Conservation (phyloP, 2,797 vertebrate genomes). For the Nannoperca obscura region DNA sequence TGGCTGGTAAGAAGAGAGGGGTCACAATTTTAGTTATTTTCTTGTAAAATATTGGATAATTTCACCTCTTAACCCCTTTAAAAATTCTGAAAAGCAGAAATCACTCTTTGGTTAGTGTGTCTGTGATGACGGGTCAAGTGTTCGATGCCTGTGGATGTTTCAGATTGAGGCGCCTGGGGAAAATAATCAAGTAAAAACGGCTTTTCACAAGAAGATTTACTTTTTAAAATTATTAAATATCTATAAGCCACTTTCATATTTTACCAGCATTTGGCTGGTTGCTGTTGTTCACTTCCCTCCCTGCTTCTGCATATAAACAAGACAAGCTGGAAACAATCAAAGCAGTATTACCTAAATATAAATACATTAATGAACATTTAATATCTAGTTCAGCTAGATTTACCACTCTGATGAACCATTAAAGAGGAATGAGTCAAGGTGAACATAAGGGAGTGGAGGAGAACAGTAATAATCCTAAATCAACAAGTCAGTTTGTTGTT, state of each 20-base stretch:
- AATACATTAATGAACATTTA: background rate
- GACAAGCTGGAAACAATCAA: background rate
- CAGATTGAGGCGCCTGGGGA: background rate
- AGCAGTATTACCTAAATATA: background rate
- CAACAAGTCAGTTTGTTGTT: conserved; percentile 12
- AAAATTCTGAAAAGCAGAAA: background rate
- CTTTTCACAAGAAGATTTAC: too few species aligned
- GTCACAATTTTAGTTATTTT: background rate
- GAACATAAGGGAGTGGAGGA: conserved; percentile 49
- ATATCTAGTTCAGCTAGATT: conserved; percentile 40
- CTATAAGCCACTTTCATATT: too few species aligned
- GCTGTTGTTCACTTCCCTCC: too few species aligned
- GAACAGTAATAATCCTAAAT: conserved; percentile 5
- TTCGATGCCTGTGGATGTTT: background rate
- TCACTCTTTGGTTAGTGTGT: too few species aligned
- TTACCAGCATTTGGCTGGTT: too few species aligned
- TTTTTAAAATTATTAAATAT: too few species aligned
- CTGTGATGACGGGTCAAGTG: background rate
- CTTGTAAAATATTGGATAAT: background rate
- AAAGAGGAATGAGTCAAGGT: conserved; percentile 38
- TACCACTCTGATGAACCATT: conserved; percentile 28
- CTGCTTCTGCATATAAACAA: background rate
- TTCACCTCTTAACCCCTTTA: background rate
- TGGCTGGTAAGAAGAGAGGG: too few species aligned
- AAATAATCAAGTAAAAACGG: too few species aligned